Evolutionary conservation across 1,140 invertebrate species (phyloP), one percentile per base, ranked within the genome.

Genomic region (Zelostemma sp.): DNA sequence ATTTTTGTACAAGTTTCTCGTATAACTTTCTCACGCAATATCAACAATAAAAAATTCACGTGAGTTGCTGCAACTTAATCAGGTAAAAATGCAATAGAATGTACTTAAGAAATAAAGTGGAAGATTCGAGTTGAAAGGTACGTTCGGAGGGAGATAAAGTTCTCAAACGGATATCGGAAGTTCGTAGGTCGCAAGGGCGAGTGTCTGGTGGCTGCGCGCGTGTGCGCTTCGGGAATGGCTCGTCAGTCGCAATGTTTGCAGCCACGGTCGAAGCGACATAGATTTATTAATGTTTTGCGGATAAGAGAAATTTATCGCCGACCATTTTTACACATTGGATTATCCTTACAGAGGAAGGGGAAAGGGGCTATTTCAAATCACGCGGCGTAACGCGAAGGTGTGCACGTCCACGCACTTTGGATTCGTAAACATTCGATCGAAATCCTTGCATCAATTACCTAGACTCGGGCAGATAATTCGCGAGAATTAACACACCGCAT

Each of bases 271-370:
- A 72, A 60, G 60, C 47, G 69, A 72, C 70, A 33, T 68, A 65
- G 70, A 73, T 68, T 73, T 73, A 73, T 73, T 66, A 62, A 54
- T 73, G 70, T 73, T 73, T 73, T 68, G 70, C 70, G 65, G 70
- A 73, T 73, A 73, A 73, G 65, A 68, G 70, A 73, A 73, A 73
- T 73, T 73, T 73, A 73, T 73, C 62, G 70, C 38, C 70, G 33
- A 72, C 69, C 69, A 72, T 72, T 72, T 72, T 72, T 72, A 72
- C 69, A 72, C 64, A 68, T 72, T 72, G 64, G 64, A 72, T 72
- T 72, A 72, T 68, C 64, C 57, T 49, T 1, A 28, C 3, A 28
- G 25, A 8, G 49, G 56, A 48, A 53, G 64, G 63, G 57, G 64
- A 68, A 59, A 55, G 51, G 58, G 54, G 61, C 68, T 59, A 64